These are phyloP conservation scores for Prolemur simus DNA, from an alignment of 2,113 vertebrate genomes.

Conservation along the genomic window DNA sequence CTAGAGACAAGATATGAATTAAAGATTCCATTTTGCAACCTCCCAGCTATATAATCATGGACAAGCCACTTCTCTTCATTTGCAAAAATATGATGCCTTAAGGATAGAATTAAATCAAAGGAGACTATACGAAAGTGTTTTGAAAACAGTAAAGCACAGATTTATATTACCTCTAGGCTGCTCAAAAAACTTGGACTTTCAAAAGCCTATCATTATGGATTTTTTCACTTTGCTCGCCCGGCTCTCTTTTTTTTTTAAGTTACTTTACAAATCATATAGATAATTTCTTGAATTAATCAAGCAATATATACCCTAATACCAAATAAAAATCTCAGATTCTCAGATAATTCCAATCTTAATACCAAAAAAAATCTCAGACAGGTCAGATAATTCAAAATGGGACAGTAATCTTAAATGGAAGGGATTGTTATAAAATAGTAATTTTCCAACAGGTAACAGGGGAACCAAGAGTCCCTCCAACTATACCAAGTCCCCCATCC, in stretches of 20 bases:
- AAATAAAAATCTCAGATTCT: slow-evolving; percentile 39
- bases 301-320: not conserved
- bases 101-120: not conserved
- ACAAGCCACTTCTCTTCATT: not conserved
- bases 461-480: not conserved
- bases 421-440: slow-evolving; percentile 17
- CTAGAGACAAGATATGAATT: not conserved
- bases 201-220: not conserved
- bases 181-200: slow-evolving; percentile 5
- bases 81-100: not conserved
- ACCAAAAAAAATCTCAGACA: slow-evolving; percentile 26
- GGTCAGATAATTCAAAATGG: not conserved
- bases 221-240: not conserved
- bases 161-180: not conserved
- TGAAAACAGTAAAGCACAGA: slow-evolving; percentile 11
- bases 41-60: not conserved
- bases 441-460: not conserved
- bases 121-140: slow-evolving; percentile 1
- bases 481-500: not conserved
- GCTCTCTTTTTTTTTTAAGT: not conserved
- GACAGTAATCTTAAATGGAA: slow-evolving; percentile 27
- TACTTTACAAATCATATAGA: not conserved
- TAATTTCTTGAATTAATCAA: slow-evolving; percentile 11
- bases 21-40: not conserved
- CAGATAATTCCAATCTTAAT: not conserved